Conservation (phyloP, 2,797 vertebrate genomes). For the Nannoperca australis region DNA sequence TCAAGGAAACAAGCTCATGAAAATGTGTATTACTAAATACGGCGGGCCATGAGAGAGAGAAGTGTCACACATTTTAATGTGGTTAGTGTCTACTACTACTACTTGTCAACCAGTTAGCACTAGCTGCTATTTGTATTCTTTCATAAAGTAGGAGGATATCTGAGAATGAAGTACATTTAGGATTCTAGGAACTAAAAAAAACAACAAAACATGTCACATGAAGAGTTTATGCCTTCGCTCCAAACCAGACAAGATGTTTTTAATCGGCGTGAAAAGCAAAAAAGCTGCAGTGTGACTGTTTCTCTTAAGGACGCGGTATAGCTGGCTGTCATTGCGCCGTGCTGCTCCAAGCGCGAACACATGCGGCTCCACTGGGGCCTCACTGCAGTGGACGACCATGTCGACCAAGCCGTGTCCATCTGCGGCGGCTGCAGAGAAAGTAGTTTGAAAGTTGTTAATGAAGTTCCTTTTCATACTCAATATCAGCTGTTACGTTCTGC, state of each 20-base stretch:
- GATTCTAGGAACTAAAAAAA: not conserved
- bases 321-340: not conserved
- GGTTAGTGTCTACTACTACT: not conserved
- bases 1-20: not conserved
- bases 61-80: not conserved
- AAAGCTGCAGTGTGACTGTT: slow-evolving; percentile 1
- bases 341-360: not conserved
- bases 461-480: not conserved
- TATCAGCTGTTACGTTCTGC: slow-evolving; percentile 1
- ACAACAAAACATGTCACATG: not conserved
- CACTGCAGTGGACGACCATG: not conserved
- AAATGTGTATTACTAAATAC: not conserved
- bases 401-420: not conserved
- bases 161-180: not conserved
- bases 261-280: not conserved
- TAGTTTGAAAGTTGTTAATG: too few species aligned
- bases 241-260: not conserved
- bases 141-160: not conserved
- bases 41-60: too few species aligned
- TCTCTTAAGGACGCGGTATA: not conserved
- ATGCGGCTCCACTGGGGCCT: too few species aligned
- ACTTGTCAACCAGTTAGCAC: not conserved
- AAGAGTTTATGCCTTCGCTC: not conserved
- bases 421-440: not conserved
- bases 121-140: not conserved